Evolutionary conservation across 2,113 vertebrate genomes (phyloP), one percentile per base, ranked within the genome.

Genomic region (Channa argus): DNA sequence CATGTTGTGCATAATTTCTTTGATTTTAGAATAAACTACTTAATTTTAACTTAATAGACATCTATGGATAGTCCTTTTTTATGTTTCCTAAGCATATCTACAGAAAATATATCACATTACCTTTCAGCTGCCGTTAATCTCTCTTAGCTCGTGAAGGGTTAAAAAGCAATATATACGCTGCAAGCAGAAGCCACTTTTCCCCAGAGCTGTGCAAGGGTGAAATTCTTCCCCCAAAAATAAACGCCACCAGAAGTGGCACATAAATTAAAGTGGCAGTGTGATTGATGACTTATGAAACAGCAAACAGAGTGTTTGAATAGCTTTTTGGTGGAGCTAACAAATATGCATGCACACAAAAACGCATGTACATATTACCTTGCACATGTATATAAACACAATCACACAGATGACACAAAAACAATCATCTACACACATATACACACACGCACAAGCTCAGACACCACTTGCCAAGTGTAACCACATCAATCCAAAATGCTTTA

Each of bases 241-340:
- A 95, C 91, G 93, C 96, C 95, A 96, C 95, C 96, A 97, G 96
- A 96, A 96, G 96, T 95, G 95, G 94, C 94, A 94, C 95, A 95
- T 97, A 95, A 97, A 97, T 97, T 96, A 97, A 96, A 95, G 94
- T 96, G 96, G 96, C 96, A 96, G 94, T 5, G 92, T 97, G 96
- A 99, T 95, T 96, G 96, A 98, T 96, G 96, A 94, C 91, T 88
- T 78, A 83, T 76, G 93, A 90, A 94, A 94, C 92, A 91, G 93
- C 93, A 94, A 93, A 92, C 78, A 94, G 94, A 93, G 85, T 86
- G 80, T 95, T 95, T 94, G 92, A 92, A 92, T 94, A 86, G 65
- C 94, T 64, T 96, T 64, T 94, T 93, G 92, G 94, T 87, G 90
- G 77, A 95, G 92, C 92, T 84, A 87, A 94, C 94, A 92, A 96